phyloP scores from a whole-genome alignment of 2,797 vertebrate genomes.

The Sternotherus odoratus region DNA sequence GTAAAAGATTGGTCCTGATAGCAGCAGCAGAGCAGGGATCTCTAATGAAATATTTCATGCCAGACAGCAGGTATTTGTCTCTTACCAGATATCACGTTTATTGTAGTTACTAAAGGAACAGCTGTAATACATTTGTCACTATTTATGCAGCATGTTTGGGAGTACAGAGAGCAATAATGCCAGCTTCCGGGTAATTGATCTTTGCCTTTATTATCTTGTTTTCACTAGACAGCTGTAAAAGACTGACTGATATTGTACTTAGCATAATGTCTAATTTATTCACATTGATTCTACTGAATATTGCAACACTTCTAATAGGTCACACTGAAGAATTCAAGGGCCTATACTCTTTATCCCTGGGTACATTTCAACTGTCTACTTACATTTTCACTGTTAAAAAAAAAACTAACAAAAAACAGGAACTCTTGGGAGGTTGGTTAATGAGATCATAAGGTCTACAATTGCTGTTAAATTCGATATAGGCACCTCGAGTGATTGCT shows the following conservation, averaged over 20 bases:
- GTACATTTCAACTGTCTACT: conserved; percentile 5
- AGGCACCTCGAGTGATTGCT: neutral
- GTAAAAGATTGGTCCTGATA: neutral
- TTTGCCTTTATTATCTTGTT: neutral
- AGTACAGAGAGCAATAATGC: neutral
- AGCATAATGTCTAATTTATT: neutral
- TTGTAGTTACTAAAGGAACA: neutral
- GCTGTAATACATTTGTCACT: neutral
- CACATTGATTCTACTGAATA: neutral
- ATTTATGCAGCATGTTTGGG: neutral
- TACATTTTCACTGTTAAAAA: neutral
- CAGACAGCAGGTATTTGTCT: neutral
- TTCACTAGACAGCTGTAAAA: neutral
- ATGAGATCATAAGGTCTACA: neutral
- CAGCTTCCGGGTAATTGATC: conserved; percentile 6
- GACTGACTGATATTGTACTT: neutral
- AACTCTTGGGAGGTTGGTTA: neutral
- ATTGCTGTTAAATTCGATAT: neutral
- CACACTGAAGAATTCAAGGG: neutral
- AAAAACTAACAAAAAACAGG: neutral
- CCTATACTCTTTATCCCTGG: neutral
- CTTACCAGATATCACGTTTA: neutral
- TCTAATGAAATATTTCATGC: neutral
- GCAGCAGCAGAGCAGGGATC: neutral
- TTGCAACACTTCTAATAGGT: neutral